A percentile compares a stretch with the other conserved stretches of the same genome.
phyloP scores from a whole-genome alignment of 2,888 invertebrate species.

The Drosophila barbarae region DNA sequence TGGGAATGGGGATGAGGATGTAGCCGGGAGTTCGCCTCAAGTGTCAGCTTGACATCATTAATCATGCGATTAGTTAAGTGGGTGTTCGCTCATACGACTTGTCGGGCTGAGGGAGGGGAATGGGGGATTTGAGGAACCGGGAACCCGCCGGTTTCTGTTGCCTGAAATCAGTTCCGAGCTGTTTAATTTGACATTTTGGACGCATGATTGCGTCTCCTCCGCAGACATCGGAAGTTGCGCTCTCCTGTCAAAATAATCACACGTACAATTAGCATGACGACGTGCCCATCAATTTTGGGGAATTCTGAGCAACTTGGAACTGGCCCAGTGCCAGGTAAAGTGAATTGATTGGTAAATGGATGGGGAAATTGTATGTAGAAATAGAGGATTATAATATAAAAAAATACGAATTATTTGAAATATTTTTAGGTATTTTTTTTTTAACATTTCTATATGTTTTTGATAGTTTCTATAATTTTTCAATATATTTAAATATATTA shows the following conservation, averaged over 20 bases:
- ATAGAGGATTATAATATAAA: not conserved
- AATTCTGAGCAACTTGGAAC: conserved; percentile 1
- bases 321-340: conserved; percentile 23
- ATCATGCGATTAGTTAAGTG: conserved; percentile 79
- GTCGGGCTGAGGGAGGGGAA: not conserved
- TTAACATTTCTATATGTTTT: not conserved
- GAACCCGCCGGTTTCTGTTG: conserved; percentile 26
- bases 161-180: conserved; percentile 73
- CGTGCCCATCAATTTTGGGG: conserved; percentile 65
- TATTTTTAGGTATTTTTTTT: not conserved
- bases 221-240: conserved; percentile 39
- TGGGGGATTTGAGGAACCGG: not conserved
- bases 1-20: conserved; percentile 10
- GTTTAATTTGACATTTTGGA: conserved; percentile 76
- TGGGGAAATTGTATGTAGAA: not conserved
- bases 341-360: conserved; percentile 1
- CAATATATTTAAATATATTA: not conserved
- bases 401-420: not conserved
- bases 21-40: conserved; percentile 43
- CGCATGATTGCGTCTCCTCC: conserved; percentile 73
- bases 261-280: conserved; percentile 76
- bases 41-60: conserved; percentile 77
- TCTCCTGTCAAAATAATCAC: conserved; percentile 74
- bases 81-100: conserved; percentile 61
- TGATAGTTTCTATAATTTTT: not conserved